These are phyloP conservation scores for Tetramorium bicarinatum DNA, from an alignment of 2,888 invertebrate genomes.

Conservation along the genomic window DNA sequence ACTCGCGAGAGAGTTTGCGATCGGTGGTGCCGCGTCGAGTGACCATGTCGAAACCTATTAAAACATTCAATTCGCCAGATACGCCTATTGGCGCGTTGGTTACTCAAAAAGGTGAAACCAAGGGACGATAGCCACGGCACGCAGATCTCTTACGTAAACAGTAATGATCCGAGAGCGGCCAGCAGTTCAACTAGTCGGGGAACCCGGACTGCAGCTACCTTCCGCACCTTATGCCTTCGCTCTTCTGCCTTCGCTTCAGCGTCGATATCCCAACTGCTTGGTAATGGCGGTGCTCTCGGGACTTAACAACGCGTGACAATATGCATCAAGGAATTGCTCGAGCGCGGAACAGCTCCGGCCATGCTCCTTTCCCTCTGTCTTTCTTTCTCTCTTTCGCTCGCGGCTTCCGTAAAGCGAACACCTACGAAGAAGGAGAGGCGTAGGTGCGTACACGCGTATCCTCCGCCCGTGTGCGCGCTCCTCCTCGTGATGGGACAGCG, in stretches of 20 bases:
- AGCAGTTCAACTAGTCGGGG: constrained; percentile 51
- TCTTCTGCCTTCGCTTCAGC: constrained; percentile 59
- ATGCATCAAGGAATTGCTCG: constrained; percentile 83
- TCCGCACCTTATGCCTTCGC: constrained; percentile 58
- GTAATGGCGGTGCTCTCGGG: constrained; percentile 82
- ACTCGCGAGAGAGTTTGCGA: neutral
- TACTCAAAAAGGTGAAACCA: constrained; percentile 18
- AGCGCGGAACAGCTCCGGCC: constrained; percentile 74
- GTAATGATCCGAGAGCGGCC: constrained; percentile 53
- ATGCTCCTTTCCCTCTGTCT: constrained; percentile 50
- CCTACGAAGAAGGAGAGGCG: constrained; percentile 35
- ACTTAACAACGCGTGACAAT: constrained; percentile 86
- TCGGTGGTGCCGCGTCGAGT: neutral
- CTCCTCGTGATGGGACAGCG: constrained; percentile 20
- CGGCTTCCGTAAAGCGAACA: constrained; percentile 39
- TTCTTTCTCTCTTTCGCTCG: constrained; percentile 28
- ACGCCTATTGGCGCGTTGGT: neutral
- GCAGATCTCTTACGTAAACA: constrained; percentile 61
- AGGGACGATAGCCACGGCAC: neutral
- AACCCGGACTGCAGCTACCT: constrained; percentile 55
- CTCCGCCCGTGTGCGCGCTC: constrained; percentile 25
- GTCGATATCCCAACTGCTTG: constrained; percentile 71
- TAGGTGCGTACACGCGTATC: constrained; percentile 31
- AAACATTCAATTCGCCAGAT: neutral
- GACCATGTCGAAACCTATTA: neutral